A percentile compares a stretch with the other conserved stretches of the same genome.
phyloP scores from a whole-genome alignment of 2,797 vertebrate genomes.

The Arctocebus calabarensis region DNA sequence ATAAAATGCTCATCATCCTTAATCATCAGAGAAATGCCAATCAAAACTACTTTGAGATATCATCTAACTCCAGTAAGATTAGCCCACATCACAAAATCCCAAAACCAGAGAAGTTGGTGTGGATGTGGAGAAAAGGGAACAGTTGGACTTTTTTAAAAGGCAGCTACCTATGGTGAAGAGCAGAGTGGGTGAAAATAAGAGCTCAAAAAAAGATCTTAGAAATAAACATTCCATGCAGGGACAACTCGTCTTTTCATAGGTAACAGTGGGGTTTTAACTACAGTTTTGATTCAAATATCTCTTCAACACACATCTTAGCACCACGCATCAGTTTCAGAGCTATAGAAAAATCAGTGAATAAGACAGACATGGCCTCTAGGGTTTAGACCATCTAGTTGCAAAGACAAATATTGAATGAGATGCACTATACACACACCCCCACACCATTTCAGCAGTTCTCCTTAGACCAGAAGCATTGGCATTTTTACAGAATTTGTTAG shows the following conservation, averaged over 20 bases:
- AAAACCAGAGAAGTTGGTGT: too few species aligned
- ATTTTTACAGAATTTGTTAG: neutral
- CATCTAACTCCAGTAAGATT: too few species aligned
- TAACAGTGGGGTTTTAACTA: neutral
- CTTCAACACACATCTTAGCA: neutral
- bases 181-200: neutral
- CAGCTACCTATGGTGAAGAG: neutral
- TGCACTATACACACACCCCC: fast-evolving
- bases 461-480: neutral
- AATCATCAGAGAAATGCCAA: too few species aligned
- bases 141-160: too few species aligned
- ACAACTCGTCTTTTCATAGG: neutral
- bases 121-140: too few species aligned
- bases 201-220: neutral
- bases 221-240: neutral
- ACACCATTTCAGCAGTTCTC: neutral
- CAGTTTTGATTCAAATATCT: neutral
- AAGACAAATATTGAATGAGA: neutral
- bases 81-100: too few species aligned
- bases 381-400: neutral
- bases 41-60: too few species aligned
- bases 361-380: neutral
- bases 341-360: neutral
- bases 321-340: neutral
- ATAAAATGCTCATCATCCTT: too few species aligned